Base-by-base conservation (phyloP, 2,888 invertebrate species). In the Harpalus rubripes region DNA sequence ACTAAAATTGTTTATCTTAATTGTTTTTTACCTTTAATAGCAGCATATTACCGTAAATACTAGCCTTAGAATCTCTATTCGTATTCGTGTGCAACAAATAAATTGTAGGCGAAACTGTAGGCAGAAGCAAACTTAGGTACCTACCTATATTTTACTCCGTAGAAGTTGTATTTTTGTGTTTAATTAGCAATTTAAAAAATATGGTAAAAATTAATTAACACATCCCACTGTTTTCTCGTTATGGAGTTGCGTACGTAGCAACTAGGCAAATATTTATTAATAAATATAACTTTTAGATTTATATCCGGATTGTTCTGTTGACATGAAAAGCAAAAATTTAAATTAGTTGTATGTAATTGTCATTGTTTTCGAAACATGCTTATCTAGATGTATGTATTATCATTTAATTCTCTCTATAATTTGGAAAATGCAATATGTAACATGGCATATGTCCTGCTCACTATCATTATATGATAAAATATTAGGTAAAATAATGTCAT, bases 171-270 rank as follows among this genome's bases (percentile, higher is more conserved):
- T 81, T 61, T 81, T 61, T 81, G 65, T 41, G 65, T 81, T 81
- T 81, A 81, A 81, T 81, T 81, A 81, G 61, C 61, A 65, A 61
- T 81, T 81, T 63, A 63, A 63, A 44, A 81, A 44, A 63, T 81
- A 81, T 81, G 81, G 81, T 81, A 52, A 81, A 81, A 81, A 81
- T 65, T 65, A 81, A 81, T 81, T 81, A 81, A 81, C 63, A 52
- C 81, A 26, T 39, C 81, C 81, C 81, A 81, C 81, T 18, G 15
- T 22, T 63, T 41, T 16, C 52, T 52, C 6, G 39, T 63, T 63
- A 22, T 41, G 65, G 61, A 41, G 2, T 41, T 41, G 22, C 10
- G 44, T 44, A 65, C 61, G 52, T 18, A 65, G 61, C 63, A 61
- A 22, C 63, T 52, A 16, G 32, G 58, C 56, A 78, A 78, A 78